These are phyloP conservation scores for Axinella damicornis DNA, from an alignment of 37 sponge, comb jelly and placozoan genomes.

Conservation along the genomic window DNA sequence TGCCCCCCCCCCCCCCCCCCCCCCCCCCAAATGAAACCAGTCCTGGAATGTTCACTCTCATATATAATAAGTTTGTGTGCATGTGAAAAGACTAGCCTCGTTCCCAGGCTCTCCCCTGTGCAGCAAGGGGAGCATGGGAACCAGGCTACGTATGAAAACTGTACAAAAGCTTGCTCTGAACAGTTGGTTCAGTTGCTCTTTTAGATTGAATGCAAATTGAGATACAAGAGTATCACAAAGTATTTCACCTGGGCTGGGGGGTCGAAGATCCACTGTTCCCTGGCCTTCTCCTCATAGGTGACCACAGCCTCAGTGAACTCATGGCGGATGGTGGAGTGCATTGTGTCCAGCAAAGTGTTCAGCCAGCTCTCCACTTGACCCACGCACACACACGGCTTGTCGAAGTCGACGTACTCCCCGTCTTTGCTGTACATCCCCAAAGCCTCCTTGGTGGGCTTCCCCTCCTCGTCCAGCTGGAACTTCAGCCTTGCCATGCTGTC, in stretches of 20 bases:
- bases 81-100: no score
- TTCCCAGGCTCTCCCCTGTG: no score
- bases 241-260: constrained; percentile 87
- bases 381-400: constrained; percentile 77
- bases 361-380: constrained; percentile 97
- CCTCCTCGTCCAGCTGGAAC: constrained; percentile 86
- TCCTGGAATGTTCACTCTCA: no score
- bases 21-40: no score
- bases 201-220: no score
- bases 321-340: constrained; percentile 84
- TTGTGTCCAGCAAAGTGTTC: constrained; percentile 78
- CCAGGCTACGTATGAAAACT: not conserved
- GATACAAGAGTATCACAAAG: no score
- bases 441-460: constrained; percentile 83
- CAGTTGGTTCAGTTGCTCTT: no score
- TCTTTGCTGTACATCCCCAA: constrained; percentile 97
- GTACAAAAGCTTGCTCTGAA: no score
- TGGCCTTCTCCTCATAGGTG: constrained; percentile 96
- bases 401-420: constrained; percentile 90
- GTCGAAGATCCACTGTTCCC: constrained; percentile 98
- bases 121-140: not conserved
- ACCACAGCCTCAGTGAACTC: constrained; percentile 92
- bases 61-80: no score
- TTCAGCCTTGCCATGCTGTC: constrained; percentile 96
- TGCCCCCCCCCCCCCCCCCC: no score